A percentile compares a stretch with the other conserved stretches of the same genome.
Evolutionary conservation across 2,888 invertebrate genomes (phyloP).

Genomic region (Drosophila testacea): DNA sequence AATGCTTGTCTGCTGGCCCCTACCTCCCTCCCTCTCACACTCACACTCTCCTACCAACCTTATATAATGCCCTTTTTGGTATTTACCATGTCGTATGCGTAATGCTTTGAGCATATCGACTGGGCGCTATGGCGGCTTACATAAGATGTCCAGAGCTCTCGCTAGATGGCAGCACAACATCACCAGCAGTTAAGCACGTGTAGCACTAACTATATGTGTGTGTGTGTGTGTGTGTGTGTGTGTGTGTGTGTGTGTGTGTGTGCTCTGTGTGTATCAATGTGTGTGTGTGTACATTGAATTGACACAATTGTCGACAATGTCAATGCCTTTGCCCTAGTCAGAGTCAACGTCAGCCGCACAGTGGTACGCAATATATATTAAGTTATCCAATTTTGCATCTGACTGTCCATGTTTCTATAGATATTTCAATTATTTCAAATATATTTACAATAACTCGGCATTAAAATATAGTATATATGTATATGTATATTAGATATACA

Average conservation of each 20-base stretch:
- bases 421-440: not conserved
- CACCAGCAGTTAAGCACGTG: constrained; percentile 47
- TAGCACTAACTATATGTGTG: constrained; percentile 3
- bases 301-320: constrained; percentile 77
- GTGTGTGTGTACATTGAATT: constrained; percentile 45
- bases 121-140: constrained; percentile 36
- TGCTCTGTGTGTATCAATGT: not conserved
- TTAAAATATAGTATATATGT: not conserved
- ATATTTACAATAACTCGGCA: not conserved
- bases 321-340: constrained; percentile 68
- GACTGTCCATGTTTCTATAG: not conserved
- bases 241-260: not conserved
- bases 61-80: constrained; percentile 29
- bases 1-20: not conserved
- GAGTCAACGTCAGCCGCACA: constrained; percentile 31
- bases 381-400: not conserved
- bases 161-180: constrained; percentile 31
- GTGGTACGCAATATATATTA: constrained; percentile 9
- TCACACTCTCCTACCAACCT: not conserved
- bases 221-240: constrained; percentile 6
- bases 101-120: constrained; percentile 38
- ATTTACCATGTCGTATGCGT: constrained; percentile 60
- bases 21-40: not conserved
- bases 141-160: constrained; percentile 51
- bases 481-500: too few species aligned